phyloP scores from a whole-genome alignment of 2,113 vertebrate species.

The Anthoscopus minutus region DNA sequence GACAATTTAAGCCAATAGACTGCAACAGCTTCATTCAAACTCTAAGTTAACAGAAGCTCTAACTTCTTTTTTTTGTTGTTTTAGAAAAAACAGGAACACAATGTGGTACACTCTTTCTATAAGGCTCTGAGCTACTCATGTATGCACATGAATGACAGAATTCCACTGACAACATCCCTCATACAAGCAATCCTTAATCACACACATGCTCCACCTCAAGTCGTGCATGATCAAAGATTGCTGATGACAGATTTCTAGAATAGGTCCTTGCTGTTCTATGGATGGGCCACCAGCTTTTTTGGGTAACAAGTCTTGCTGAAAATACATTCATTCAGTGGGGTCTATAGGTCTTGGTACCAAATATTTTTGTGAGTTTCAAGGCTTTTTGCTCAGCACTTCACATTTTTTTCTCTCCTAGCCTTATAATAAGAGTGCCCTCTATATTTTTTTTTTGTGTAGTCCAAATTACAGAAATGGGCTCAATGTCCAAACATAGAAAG shows the following conservation, averaged over 20 bases:
- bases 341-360: background rate
- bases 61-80: background rate
- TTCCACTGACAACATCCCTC: background rate
- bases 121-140: slow-evolving; percentile 54
- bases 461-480: slow-evolving; percentile 53
- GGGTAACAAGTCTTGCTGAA: background rate
- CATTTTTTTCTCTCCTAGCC: slow-evolving; percentile 37
- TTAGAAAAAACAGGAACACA: slow-evolving; percentile 54
- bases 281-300: background rate
- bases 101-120: slow-evolving; percentile 60
- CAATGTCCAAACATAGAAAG: slow-evolving; percentile 55
- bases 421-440: slow-evolving; percentile 72
- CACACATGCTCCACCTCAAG: background rate
- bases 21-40: background rate
- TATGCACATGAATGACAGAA: background rate
- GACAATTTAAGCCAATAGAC: slow-evolving; percentile 35
- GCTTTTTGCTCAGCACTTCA: background rate
- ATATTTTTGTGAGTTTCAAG: background rate
- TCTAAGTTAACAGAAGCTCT: slow-evolving; percentile 75
- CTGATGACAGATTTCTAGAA: background rate
- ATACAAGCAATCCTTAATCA: background rate
- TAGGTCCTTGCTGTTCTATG: background rate
- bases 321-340: background rate
- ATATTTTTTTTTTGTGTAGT: background rate
- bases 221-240: background rate